Evolutionary conservation across 2,113 vertebrate genomes (phyloP).

Genomic region (Equus przewalskii): DNA sequence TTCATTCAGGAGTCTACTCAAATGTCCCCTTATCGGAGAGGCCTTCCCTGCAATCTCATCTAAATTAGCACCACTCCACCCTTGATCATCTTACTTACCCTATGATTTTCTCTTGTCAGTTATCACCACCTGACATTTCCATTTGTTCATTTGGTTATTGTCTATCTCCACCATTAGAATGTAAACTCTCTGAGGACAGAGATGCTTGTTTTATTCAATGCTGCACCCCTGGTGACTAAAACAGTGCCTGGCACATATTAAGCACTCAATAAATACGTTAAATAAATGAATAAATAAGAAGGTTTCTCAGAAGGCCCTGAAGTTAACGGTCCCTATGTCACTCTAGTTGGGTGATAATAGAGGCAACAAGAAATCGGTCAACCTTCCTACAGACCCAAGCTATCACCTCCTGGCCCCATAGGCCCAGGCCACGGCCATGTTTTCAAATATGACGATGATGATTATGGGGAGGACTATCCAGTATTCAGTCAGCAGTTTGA

Average conservation of each 20-base stretch:
- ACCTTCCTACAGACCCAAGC: not conserved
- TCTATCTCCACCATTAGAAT: not conserved
- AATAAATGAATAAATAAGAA: not conserved
- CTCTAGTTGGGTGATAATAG: not conserved
- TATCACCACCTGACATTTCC: not conserved
- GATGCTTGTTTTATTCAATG: not conserved
- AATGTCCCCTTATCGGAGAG: not conserved
- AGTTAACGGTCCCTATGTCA: not conserved
- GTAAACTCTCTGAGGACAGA: not conserved
- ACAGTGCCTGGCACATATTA: not conserved
- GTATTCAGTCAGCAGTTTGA: conserved; percentile 92
- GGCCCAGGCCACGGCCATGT: conserved; percentile 91
- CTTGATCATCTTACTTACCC: not conserved
- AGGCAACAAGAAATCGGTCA: not conserved
- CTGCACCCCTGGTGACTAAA: not conserved
- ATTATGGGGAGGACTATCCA: conserved; percentile 90
- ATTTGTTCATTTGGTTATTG: not conserved
- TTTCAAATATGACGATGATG: conserved; percentile 90
- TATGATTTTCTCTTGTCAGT: not conserved
- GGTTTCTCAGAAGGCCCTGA: not conserved
- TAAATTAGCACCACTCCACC: not conserved
- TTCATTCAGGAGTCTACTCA: not conserved
- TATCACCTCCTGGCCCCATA: conserved; percentile 91
- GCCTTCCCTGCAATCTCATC: not conserved
- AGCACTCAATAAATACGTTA: not conserved